Base-by-base conservation (phyloP, 2,113 vertebrate species). In the Rhinopithecus roxellana region DNA sequence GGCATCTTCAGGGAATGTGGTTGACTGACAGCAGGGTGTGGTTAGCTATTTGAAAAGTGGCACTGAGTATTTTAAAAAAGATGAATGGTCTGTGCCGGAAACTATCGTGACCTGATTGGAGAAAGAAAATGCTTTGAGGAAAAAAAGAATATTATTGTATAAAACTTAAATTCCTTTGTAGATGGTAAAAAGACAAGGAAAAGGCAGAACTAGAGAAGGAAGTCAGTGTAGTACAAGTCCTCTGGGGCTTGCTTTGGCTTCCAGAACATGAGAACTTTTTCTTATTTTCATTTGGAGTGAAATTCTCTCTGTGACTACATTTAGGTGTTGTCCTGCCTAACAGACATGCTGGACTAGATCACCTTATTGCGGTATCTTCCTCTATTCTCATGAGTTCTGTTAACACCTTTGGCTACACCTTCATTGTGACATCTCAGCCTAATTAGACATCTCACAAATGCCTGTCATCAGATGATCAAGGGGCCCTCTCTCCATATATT, bases 131-230 rank as follows among this genome's bases (percentile, higher is more conserved):
- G 3, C 93, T 97, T 77, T 84, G 75, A 93, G 72, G 72, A 25
- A 88, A 92, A 79, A 55, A 25, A 45, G 61, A 84, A 11, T 67
- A 48, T 74, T 43, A 50, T 32, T 77, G 86, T 91, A 50, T 92
- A 55, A 97, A 95, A 93, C 91, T 74, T 77, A 92, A 52, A 95
- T 93, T 91, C 69, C 30, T 98, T 95, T 78, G 64, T 90, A 93
- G 57, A 59, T 38, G 30, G 27, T 72, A 43, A 78, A 93, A 85
- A 74, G 30, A 52, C 77, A 84, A 92, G 92, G 40, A 52, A 80
- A 91, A 91, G 74, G 13, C 78, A 89, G 40, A 64, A 6, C 2
- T 83, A 18, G n/a, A 81, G 45, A 90, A 92, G 80, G 69, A 97
- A 83, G 82, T 93, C 92, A 89, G 61, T 75, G 80, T 38, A 55